phyloP scores from a whole-genome alignment of 2,888 invertebrate genomes.

The Bedellia somnulentella region DNA sequence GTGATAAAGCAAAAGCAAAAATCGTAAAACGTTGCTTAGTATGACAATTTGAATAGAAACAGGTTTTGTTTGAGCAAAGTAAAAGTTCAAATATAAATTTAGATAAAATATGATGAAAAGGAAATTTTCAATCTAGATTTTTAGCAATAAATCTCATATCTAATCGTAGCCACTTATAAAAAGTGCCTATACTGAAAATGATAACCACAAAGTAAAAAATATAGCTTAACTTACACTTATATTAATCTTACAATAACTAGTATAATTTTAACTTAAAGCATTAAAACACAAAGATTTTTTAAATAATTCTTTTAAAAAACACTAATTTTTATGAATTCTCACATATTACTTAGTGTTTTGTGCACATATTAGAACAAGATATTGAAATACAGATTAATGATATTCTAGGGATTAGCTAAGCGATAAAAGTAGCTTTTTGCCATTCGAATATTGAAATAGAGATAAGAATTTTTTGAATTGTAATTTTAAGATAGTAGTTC shows the following conservation, averaged over 20 bases:
- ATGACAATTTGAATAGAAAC: no score
- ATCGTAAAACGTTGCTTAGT: not conserved
- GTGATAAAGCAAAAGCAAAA: not conserved
- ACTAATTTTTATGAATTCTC: not conserved
- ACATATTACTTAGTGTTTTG: not conserved
- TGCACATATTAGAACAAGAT: not conserved
- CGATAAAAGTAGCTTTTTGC: constrained; percentile 38
- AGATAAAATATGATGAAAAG: not conserved
- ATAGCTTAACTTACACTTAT: constrained; percentile 42
- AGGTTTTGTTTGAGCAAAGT: not conserved
- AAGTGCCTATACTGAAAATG: not conserved
- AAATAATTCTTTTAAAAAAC: not conserved
- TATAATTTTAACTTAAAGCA: constrained; percentile 16
- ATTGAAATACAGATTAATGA: no score
- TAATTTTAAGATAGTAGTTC: constrained; percentile 18
- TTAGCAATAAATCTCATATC: not conserved
- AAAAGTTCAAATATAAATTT: not conserved
- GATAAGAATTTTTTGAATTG: constrained; percentile 41
- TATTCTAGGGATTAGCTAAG: constrained; percentile 49
- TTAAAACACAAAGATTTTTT: not conserved
- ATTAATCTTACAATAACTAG: constrained; percentile 19
- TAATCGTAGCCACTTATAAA: no score
- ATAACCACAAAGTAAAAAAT: constrained; percentile 16
- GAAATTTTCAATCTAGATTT: not conserved
- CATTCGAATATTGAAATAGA: constrained; percentile 26